These are phyloP conservation scores for Eupithecia centaureata DNA, from an alignment of 2,888 invertebrate genomes.

Conservation along the genomic window DNA sequence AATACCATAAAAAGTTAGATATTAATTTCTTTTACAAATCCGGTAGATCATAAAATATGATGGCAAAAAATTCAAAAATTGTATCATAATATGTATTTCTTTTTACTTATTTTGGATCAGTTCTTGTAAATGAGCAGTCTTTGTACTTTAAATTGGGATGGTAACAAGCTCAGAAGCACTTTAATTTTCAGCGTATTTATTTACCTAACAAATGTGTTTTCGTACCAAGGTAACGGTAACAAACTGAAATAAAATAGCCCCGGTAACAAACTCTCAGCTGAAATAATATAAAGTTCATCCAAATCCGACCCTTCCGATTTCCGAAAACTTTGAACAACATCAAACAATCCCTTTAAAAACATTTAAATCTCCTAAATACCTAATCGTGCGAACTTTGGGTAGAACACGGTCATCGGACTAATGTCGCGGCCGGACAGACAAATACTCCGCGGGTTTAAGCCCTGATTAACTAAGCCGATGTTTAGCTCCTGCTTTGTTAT, in stretches of 20 bases:
- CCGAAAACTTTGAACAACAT: slow-evolving; percentile 41
- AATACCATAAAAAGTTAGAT: no score
- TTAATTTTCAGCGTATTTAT: not conserved
- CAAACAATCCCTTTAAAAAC: slow-evolving; percentile 45
- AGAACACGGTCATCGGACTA: slow-evolving; percentile 69
- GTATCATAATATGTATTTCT: no score
- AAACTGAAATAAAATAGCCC: slow-evolving; percentile 18
- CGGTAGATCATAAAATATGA: no score
- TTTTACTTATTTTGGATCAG: no score
- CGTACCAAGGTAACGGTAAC: not conserved
- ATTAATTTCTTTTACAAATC: no score
- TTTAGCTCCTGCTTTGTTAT: slow-evolving; percentile 72
- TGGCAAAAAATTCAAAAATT: no score
- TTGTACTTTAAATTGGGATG: no score
- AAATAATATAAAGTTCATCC: slow-evolving; percentile 37
- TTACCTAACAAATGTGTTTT: not conserved
- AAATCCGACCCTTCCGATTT: slow-evolving; percentile 39
- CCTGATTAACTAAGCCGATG: slow-evolving; percentile 76
- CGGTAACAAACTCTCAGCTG: slow-evolving; percentile 15
- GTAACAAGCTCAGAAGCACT: not conserved
- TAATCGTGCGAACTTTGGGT: slow-evolving; percentile 45
- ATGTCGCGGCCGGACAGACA: slow-evolving; percentile 75
- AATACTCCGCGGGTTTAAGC: slow-evolving; percentile 72
- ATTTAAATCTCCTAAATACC: slow-evolving; percentile 48
- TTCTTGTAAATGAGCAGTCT: no score